phyloP scores from a whole-genome alignment of 2,113 vertebrate species.

The Podocnemis expansa region DNA sequence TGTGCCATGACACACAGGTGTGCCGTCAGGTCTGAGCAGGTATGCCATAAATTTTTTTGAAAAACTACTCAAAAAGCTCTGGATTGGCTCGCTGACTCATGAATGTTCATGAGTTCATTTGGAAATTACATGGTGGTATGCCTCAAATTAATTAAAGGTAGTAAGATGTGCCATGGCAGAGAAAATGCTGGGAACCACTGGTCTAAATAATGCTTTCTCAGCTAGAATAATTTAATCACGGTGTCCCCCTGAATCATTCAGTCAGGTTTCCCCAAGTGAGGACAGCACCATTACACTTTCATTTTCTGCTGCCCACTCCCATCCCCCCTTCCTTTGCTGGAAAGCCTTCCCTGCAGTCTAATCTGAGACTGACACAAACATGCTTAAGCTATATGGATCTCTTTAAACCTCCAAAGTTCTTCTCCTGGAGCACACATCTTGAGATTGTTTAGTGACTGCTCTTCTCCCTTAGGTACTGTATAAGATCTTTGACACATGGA shows the following conservation, averaged over 20 bases:
- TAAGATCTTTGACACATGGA: not conserved
- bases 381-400: not conserved
- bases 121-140: too few species aligned
- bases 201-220: not conserved
- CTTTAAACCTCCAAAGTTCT: not conserved
- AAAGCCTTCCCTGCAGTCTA: not conserved
- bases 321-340: not conserved
- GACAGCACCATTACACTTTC: not conserved
- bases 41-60: too few species aligned
- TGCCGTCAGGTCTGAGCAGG: too few species aligned
- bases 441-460: not conserved
- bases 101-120: too few species aligned
- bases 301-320: not conserved
- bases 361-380: not conserved
- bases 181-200: too few species aligned
- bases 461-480: not conserved
- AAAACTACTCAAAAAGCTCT: too few species aligned
- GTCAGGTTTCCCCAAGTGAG: not conserved
- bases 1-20: too few species aligned
- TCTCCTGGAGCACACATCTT: not conserved
- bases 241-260: not conserved
- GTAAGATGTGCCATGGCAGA: too few species aligned
- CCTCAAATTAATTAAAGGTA: too few species aligned
- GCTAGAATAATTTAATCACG: not conserved
- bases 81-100: too few species aligned